phyloP scores from a whole-genome alignment of 2,113 vertebrate genomes.

The Mola mola region DNA sequence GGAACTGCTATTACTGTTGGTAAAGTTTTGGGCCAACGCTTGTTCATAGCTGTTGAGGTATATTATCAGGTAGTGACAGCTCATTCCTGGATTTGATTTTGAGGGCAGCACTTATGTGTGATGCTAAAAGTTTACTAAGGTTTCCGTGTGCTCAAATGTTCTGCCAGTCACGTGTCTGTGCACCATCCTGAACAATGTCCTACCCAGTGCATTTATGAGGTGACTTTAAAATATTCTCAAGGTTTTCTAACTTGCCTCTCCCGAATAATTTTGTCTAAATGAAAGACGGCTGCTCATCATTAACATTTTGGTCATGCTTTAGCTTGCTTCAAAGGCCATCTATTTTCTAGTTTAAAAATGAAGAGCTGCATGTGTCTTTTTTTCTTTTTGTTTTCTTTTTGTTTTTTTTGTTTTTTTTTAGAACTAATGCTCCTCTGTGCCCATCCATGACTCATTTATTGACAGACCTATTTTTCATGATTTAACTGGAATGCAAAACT shows the following conservation, averaged over 20 bases:
- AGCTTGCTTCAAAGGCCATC: constrained; percentile 40
- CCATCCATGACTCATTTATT: constrained; percentile 10
- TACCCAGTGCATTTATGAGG: too few relatives aligned
- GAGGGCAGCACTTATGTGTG: not conserved
- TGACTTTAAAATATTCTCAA: not conserved
- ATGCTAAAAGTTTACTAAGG: constrained; percentile 16
- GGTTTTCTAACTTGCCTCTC: not conserved
- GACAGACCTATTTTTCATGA: not conserved
- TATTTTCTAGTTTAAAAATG: constrained; percentile 63
- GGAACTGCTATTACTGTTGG: not conserved
- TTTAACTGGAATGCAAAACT: constrained; percentile 17
- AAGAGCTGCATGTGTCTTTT: constrained; percentile 70
- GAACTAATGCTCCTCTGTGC: constrained; percentile 49
- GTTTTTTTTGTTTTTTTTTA: constrained; percentile 9
- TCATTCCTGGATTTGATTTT: not conserved
- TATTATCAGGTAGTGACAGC: constrained; percentile 23
- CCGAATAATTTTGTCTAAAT: not conserved
- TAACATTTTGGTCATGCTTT: constrained; percentile 41
- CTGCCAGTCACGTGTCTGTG: not conserved
- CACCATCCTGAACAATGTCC: not conserved
- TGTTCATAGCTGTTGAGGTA: constrained; percentile 22
- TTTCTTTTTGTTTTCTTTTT: not conserved
- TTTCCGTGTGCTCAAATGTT: not conserved
- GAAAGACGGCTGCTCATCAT: constrained; percentile 17
- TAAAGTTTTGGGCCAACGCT: constrained; percentile 27